Evolutionary conservation across 2,797 vertebrate genomes (phyloP).

Genomic region (Cirrhinus mrigala): DNA sequence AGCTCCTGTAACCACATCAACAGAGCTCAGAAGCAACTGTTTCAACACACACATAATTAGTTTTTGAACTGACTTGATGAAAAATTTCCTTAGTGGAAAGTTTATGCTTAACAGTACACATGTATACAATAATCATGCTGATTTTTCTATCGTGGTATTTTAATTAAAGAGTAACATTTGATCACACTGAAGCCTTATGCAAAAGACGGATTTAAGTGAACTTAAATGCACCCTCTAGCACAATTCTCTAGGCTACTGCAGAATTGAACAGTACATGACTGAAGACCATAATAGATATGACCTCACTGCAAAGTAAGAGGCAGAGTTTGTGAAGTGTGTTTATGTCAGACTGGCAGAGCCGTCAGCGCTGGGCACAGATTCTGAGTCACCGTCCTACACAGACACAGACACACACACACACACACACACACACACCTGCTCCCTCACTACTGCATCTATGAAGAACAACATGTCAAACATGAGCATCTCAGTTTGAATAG

Average conservation of each 20-base stretch:
- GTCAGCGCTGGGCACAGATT: conserved; percentile 65
- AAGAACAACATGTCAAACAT: background rate
- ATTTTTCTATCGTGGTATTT: background rate
- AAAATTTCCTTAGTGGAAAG: background rate
- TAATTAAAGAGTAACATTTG: background rate
- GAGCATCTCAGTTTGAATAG: background rate
- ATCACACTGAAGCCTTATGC: too few relatives aligned
- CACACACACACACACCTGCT: conserved; percentile 40
- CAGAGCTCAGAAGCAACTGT: background rate
- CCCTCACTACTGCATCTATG: background rate
- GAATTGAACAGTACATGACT: conserved; percentile 28
- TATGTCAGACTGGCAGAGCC: conserved; percentile 52
- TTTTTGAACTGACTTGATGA: background rate
- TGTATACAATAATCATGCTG: background rate
- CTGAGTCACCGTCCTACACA: conserved; percentile 48
- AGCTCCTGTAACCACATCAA: background rate
- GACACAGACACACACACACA: conserved; percentile 29
- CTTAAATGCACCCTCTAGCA: conserved; percentile 8
- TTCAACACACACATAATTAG: background rate
- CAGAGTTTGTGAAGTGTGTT: conserved; percentile 34
- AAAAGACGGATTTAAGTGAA: background rate
- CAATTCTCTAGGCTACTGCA: conserved; percentile 11
- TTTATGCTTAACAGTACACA: background rate
- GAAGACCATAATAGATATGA: conserved; percentile 44
- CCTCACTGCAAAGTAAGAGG: conserved; percentile 37